A percentile compares a stretch with the other conserved stretches of the same genome.
Conservation (phyloP, 2,888 invertebrate genomes). For the Callimorpha dominula region DNA sequence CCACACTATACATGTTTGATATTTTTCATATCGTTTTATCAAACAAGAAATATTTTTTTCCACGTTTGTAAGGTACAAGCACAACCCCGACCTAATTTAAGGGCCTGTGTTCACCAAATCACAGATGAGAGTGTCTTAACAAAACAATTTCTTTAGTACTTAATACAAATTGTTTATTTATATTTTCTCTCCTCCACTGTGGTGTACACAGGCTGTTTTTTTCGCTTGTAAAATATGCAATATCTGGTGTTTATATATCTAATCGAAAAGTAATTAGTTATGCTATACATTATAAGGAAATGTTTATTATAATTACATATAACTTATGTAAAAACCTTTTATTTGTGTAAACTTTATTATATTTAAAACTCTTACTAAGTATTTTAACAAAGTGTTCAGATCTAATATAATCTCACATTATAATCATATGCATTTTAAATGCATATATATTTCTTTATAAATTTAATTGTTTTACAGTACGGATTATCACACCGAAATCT, state of each 20-base stretch:
- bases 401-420: constrained; percentile 42
- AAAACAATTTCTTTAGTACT: background rate
- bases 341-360: constrained; percentile 36
- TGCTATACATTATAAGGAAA: constrained; percentile 32
- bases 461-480: constrained; percentile 9
- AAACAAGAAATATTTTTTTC: constrained; percentile 20
- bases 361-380: constrained; percentile 42
- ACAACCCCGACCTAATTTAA: constrained; percentile 11
- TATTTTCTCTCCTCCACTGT: background rate
- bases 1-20: constrained; percentile 24
- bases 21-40: constrained; percentile 22
- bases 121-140: background rate
- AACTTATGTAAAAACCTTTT: constrained; percentile 44
- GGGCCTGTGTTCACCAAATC: background rate
- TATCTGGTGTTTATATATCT: background rate
- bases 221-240: constrained; percentile 35
- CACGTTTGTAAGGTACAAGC: constrained; percentile 12
- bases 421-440: constrained; percentile 40
- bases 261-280: constrained; percentile 2
- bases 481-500: constrained; percentile 8
- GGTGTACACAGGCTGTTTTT: background rate
- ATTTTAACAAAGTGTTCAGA: constrained; percentile 52
- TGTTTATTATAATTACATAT: constrained; percentile 41
- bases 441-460: constrained; percentile 22
- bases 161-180: background rate